Percentiles rank a stretch among this genome's conserved stretches.
Conservation (phyloP, 2,113 vertebrate species). For the Struthidea cinerea region DNA sequence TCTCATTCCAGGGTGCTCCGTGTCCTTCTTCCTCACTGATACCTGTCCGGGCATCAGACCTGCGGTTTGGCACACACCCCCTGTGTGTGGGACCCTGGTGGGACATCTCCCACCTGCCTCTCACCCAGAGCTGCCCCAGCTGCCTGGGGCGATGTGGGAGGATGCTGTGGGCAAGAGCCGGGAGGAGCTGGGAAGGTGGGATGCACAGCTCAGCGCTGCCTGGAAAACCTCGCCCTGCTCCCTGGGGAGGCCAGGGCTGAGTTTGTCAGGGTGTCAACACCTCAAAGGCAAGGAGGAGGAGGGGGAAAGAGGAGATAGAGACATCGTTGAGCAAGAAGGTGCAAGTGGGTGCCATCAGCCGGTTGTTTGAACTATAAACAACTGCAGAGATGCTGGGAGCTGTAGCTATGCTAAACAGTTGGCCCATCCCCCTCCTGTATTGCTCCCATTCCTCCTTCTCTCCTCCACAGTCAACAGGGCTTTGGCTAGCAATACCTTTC, state of each 20-base stretch:
- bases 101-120: background rate
- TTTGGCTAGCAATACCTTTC: background rate
- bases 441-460: background rate
- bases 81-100: background rate
- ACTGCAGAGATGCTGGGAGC: background rate
- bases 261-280: background rate
- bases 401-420: slow-evolving; percentile 10
- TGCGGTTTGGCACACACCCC: fast-evolving
- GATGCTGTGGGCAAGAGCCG: background rate
- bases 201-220: background rate
- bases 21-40: background rate
- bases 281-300: slow-evolving; percentile 25
- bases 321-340: slow-evolving; percentile 36
- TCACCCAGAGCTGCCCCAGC: background rate
- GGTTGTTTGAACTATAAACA: slow-evolving; percentile 43
- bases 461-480: background rate
- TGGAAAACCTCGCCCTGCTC: background rate
- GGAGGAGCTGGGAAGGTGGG: background rate
- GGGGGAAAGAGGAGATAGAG: background rate
- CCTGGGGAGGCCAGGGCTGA: background rate
- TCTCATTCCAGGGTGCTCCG: background rate
- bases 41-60: background rate
- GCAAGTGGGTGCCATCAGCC: slow-evolving; percentile 11
- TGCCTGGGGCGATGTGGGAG: background rate
- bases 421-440: background rate